A percentile compares a stretch with the other conserved stretches of the same genome.
phyloP scores from a whole-genome alignment of 2,888 invertebrate species.

The Cepaea hortensis region DNA sequence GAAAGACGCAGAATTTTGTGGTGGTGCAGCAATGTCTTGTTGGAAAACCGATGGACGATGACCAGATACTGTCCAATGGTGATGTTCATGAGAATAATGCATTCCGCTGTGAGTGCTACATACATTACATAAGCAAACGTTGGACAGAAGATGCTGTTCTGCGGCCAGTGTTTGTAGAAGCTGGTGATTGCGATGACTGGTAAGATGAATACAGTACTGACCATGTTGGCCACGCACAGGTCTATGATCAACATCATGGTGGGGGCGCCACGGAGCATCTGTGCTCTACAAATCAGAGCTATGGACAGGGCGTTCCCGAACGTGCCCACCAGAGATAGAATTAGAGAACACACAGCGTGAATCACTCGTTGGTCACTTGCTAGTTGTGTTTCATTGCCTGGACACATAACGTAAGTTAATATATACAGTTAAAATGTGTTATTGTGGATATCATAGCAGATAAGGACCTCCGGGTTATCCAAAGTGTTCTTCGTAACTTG shows the following conservation, averaged over 20 bases:
- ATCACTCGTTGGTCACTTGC: neutral
- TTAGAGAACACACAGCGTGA: neutral
- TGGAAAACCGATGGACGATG: constrained; percentile 16
- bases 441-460: too few relatives aligned
- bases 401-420: neutral
- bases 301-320: constrained; percentile 25
- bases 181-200: constrained; percentile 24
- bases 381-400: neutral
- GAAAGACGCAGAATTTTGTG: neutral
- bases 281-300: constrained; percentile 7
- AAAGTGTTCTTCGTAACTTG: too few relatives aligned
- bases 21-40: neutral
- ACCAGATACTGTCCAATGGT: constrained; percentile 33
- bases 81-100: constrained; percentile 11
- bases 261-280: neutral
- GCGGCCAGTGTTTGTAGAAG: constrained; percentile 11
- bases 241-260: constrained; percentile 38
- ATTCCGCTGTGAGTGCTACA: constrained; percentile 24
- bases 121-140: constrained; percentile 34
- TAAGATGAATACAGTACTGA: constrained; percentile 8
- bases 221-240: constrained; percentile 35
- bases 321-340: constrained; percentile 21
- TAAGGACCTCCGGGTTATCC: too few relatives aligned
- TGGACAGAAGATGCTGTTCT: constrained; percentile 10
- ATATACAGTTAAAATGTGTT: too few relatives aligned